Evolutionary conservation across 1,140 invertebrate genomes (phyloP).

Genomic region (Hylyphantes graminicola): DNA sequence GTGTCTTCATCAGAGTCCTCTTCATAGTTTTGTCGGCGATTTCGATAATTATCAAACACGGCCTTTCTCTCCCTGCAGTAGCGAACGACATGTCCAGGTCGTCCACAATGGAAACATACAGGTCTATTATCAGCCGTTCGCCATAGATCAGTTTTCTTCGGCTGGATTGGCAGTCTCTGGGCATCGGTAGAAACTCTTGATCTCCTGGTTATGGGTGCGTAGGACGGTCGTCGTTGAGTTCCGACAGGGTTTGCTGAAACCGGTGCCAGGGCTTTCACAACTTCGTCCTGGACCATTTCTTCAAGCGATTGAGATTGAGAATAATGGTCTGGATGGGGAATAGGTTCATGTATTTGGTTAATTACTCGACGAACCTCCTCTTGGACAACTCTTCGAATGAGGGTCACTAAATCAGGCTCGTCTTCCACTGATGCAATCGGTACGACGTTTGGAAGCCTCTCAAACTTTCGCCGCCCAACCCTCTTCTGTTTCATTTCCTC

Average conservation of each 20-base stretch:
- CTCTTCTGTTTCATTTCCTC: constrained; percentile 3
- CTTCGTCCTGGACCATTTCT: constrained; percentile 6
- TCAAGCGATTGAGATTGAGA: neutral
- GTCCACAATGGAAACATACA: constrained; percentile 4
- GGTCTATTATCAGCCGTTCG: neutral
- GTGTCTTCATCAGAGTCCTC: neutral
- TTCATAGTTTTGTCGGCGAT: neutral
- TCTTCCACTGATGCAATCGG: neutral
- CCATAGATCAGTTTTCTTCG: constrained; percentile 16
- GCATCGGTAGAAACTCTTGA: neutral
- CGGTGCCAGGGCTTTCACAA: neutral
- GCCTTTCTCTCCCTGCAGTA: neutral
- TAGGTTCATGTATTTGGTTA: neutral
- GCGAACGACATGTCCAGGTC: constrained; percentile 2
- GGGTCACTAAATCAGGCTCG: neutral
- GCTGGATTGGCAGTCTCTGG: neutral
- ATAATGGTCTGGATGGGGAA: neutral
- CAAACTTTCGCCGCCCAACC: neutral
- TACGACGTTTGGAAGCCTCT: neutral
- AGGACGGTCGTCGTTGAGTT: neutral
- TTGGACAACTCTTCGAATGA: neutral
- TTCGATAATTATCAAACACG: neutral
- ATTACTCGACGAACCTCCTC: neutral
- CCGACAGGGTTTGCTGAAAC: neutral
- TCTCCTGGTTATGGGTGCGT: neutral